Evolutionary conservation across 2,888 invertebrate species (phyloP), one percentile per base, ranked within the genome.

Genomic region (Octonoba sinensis): DNA sequence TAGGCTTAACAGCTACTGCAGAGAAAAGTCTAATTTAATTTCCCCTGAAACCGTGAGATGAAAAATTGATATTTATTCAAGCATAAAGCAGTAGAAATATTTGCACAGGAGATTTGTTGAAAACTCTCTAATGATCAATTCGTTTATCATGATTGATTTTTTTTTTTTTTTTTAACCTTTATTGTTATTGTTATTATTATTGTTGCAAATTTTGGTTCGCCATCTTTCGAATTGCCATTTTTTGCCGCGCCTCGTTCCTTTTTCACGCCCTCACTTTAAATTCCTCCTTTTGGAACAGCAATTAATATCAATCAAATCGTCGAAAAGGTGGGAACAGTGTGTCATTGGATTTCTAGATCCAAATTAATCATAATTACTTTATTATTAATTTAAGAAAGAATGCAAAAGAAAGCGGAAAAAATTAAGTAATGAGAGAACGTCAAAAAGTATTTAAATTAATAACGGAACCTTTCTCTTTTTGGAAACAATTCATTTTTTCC

Each of bases 381-480:
- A 72, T 78, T 78, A 78, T 78, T 78, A 78, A 78, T 78, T 78
- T 72, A 78, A 78, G 78, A 78, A 78, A 72, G 78, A 78, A 65
- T 67, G 76, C 54, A 71, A 67, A 56, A n/a, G 44, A 46, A 62
- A 24, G 51, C 13, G 49, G 60, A 78, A 78, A 78, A 78, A 78
- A 72, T 78, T 72, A 78, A 78, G 78, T 78, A 78, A 78, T 78
- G 78, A 78, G 78, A 72, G 72, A 66, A 72, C 60, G 78, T 78
- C 78, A 78, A 78, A 78, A 78, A 78, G 78, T 78, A 78, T 78
- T 78, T 78, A 78, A 78, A 78, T 78, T 78, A 78, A 78, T 78
- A 78, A 78, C 78, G 59, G 71, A 78, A 78, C 78, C 72, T 66
- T 78, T 76, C 76, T 66, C 74, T 77, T 46, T 79, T 72, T 54